Percentiles rank a stretch among this genome's conserved stretches.
phyloP scores from a whole-genome alignment of 2,113 vertebrate species.

The Cyprinodon brontotheroides region DNA sequence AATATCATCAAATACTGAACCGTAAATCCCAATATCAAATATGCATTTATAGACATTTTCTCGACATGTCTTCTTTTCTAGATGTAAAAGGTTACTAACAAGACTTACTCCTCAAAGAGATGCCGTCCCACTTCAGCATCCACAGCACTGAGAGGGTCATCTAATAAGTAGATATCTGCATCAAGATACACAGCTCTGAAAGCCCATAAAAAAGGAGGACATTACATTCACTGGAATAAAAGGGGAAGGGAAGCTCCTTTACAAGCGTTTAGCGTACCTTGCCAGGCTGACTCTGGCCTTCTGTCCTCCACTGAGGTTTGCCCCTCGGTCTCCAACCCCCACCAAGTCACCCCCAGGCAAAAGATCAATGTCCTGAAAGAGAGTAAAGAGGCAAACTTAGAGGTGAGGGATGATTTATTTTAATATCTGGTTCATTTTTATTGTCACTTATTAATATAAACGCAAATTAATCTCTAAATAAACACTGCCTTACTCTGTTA shows the following conservation, averaged over 20 bases:
- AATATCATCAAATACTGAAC: not conserved
- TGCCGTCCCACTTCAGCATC: conserved; percentile 93
- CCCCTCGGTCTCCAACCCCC: conserved; percentile 90
- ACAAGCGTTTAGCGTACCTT: conserved; percentile 73
- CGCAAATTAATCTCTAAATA: not conserved
- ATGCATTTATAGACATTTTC: no score
- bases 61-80: not conserved
- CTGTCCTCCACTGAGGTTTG: conserved; percentile 94
- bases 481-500: not conserved
- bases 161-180: conserved; percentile 94
- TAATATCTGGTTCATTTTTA: not conserved
- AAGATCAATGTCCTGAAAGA: conserved; percentile 87
- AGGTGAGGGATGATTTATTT: not conserved
- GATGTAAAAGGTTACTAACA: not conserved
- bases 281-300: conserved; percentile 93
- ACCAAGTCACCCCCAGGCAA: conserved; percentile 89
- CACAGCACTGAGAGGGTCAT: conserved; percentile 94
- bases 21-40: not conserved
- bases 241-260: not conserved
- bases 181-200: conserved; percentile 93
- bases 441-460: not conserved
- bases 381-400: not conserved
- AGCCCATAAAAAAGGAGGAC: conserved; percentile 17
- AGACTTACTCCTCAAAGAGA: conserved; percentile 90
- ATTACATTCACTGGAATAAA: not conserved